Evolutionary conservation across 2,888 invertebrate species (phyloP), one percentile per base, ranked within the genome.

Genomic region (Neocrepidodera transversa): DNA sequence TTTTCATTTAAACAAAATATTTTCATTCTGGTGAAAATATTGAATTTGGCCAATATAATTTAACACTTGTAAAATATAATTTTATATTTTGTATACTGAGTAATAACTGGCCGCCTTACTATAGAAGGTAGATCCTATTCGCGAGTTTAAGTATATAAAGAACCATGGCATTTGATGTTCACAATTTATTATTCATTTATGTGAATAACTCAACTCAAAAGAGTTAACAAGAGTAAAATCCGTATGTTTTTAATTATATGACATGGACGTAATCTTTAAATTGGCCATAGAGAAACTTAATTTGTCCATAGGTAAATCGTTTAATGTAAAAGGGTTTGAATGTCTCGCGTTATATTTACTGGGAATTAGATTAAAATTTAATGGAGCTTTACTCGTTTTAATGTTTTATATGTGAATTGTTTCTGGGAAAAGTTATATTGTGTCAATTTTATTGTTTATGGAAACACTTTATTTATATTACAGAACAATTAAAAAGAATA

Each of bases 231-330:
- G 72, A 71, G 73, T 71, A 67, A 71, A 72, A 71, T 73, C 67
- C 67, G 73, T 68, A 68, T 70, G 72, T 71, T 72, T 75, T 74
- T 76, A 76, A 76, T 74, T 72, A 69, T 67, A 70, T 73, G 73
- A 75, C 71, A 73, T 73, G 74, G 68, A 70, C 73, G 72, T 72
- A 73, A 76, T 74, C 72, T 74, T 73, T 73, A 72, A 74, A 76
- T 75, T 76, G 74, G 74, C 73, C 74, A 68, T 74, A 64, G 60
- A 62, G 63, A 61, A 70, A 71, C 68, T 67, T 64, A 70, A 68
- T 68, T 66, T 59, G 63, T 64, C 58, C 45, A 47, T 42, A 70
- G 67, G 68, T 64, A 65, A 66, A 64, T 58, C 67, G 64, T 36
- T 49, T 35, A 10, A 20, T 35, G 13, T 47, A 47, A 56, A 47